Evolutionary conservation across 2,888 invertebrate genomes (phyloP), one percentile per base, ranked within the genome.

Genomic region (Drosophila paracracens): DNA sequence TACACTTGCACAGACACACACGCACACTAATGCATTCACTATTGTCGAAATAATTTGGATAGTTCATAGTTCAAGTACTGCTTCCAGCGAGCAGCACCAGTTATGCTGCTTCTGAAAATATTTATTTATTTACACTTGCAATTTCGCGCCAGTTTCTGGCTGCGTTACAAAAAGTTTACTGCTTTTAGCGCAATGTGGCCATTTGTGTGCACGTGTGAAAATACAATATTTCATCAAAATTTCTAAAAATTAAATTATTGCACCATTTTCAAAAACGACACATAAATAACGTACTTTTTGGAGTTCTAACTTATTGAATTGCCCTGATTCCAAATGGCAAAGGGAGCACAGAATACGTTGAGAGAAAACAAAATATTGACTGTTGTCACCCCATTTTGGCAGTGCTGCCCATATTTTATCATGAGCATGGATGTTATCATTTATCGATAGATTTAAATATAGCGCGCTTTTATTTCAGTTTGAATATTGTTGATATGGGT

Each of bases 131-230:
- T 46, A 48, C 48, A 76, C 71, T 63, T 58, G 57, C 62, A 50
- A 56, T 18, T 71, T 71, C 62, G 70, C 71, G 77, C 77, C 76
- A 57, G 63, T 61, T 46, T 46, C 33, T 31, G 57, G 53, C 61
- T 59, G 36, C 43, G 31, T 53, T 33, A 57, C 25, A 38, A 56
- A 38, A 56, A n/a, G n/a, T 27, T 27, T 13, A n/a, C n/a, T 25
- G 56, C 5, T 56, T 38, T 13, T 11, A 38, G 36, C 16, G 8
- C 10, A 70, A 38, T 79, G 79, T 70, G 74, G 43, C 79, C 70
- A 50, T 38, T 11, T 21, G 4, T n/a, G 10, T 6, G 5, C 4
- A 4, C 21, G 21, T 11, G 18, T 3, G 13, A 38, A 65, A 68
- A 70, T 54, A 69, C 51, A n/a, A 18, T 51, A 38, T 11, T 18